Conservation (phyloP, 2,888 invertebrate species). For the Urechis unicinctus region DNA sequence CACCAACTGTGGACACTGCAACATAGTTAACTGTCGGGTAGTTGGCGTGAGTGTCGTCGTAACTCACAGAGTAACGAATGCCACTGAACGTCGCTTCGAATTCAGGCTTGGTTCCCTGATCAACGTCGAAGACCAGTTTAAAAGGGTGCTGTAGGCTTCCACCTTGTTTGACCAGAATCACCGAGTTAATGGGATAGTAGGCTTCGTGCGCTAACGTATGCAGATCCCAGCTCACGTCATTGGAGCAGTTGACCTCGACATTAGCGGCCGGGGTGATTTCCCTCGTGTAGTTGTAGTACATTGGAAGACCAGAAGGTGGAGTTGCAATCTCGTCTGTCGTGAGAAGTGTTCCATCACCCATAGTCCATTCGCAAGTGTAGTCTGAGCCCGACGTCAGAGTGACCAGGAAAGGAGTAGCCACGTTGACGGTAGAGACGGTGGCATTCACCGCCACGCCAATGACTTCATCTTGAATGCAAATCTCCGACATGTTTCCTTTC, state of each 20-base stretch:
- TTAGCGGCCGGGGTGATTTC: neutral
- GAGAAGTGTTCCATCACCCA: neutral
- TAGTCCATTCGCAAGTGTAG: neutral
- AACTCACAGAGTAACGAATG: neutral
- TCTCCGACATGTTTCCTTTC: slow-evolving; percentile 22
- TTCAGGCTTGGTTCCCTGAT: slow-evolving; percentile 1
- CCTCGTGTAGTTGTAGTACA: neutral
- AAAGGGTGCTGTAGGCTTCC: neutral
- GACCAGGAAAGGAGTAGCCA: neutral
- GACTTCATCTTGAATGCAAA: slow-evolving; percentile 30
- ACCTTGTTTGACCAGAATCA: neutral
- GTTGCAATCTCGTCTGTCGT: neutral
- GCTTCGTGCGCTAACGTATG: slow-evolving; percentile 14
- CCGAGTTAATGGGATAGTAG: slow-evolving; percentile 24
- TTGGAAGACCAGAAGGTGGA: neutral
- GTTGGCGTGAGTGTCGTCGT: neutral
- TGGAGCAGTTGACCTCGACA: slow-evolving; percentile 20
- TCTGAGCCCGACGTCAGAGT: neutral
- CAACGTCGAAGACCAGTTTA: neutral
- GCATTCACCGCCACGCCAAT: slow-evolving; percentile 12
- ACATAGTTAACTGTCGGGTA: slow-evolving; percentile 21
- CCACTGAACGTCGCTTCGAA: slow-evolving; percentile 1
- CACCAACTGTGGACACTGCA: neutral
- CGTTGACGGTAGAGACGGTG: neutral
- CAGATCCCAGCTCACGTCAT: slow-evolving; percentile 16